phyloP scores from a whole-genome alignment of 2,888 invertebrate species.

The Pyrrhosoma nymphula region DNA sequence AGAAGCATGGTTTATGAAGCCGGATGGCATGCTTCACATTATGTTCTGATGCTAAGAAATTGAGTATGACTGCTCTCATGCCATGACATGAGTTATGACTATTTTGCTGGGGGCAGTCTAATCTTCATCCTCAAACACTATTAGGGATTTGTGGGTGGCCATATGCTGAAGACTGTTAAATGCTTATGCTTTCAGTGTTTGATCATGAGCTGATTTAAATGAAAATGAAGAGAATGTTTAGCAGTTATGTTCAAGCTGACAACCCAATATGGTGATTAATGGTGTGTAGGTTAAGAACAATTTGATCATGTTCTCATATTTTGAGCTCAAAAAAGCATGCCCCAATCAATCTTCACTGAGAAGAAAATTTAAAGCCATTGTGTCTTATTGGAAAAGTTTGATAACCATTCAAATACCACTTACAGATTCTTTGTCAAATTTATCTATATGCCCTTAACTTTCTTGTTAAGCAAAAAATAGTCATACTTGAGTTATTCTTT shows the following conservation, averaged over 20 bases:
- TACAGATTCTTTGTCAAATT: neutral
- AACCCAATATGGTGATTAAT: neutral
- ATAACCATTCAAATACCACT: too few relatives aligned
- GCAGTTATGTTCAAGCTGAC: neutral
- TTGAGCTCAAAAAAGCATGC: neutral
- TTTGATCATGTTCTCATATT: neutral
- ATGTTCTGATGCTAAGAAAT: neutral
- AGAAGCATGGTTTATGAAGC: neutral
- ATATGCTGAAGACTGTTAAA: constrained; percentile 14
- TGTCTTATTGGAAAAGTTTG: too few relatives aligned
- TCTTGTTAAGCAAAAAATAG: neutral
- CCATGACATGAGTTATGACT: neutral
- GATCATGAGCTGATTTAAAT: neutral
- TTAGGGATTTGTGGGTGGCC: constrained; percentile 9
- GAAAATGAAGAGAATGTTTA: neutral
- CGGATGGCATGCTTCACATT: neutral
- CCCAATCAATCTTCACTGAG: neutral
- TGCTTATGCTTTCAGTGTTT: neutral
- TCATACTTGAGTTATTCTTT: neutral
- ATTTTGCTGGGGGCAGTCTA: neutral
- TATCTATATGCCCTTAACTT: too few relatives aligned
- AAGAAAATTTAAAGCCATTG: too few relatives aligned
- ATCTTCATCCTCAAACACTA: neutral
- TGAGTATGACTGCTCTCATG: neutral
- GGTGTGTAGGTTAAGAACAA: neutral